Percentiles rank a stretch among this genome's conserved stretches.
Conservation (phyloP, 2,888 invertebrate genomes). For the Aproaerema taeniolella region DNA sequence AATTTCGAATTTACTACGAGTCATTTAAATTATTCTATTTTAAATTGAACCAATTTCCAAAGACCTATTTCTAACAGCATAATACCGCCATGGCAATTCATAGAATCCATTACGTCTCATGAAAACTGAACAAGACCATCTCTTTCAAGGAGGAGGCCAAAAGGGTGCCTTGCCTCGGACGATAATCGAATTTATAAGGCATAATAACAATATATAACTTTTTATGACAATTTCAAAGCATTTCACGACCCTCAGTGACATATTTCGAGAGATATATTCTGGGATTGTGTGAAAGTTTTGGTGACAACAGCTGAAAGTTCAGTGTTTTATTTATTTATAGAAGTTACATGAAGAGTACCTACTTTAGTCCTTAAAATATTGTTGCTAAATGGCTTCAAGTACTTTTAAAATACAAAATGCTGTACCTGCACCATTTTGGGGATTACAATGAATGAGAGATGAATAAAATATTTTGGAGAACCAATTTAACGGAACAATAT, state of each 20-base stretch:
- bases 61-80: too few relatives aligned
- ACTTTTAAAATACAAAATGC: too few relatives aligned
- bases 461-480: not conserved
- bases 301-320: not conserved
- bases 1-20: too few relatives aligned
- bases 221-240: constrained; percentile 41
- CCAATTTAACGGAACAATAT: not conserved
- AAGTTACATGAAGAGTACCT: not conserved
- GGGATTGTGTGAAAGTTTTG: not conserved
- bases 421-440: not conserved
- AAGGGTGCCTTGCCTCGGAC: constrained; percentile 11
- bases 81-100: too few relatives aligned
- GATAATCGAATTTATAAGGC: constrained; percentile 33
- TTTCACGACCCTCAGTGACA: constrained; percentile 28
- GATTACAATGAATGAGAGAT: not conserved
- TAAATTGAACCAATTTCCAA: too few relatives aligned
- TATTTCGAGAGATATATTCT: constrained; percentile 25
- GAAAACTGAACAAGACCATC: constrained; percentile 1
- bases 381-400: too few relatives aligned
- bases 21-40: too few relatives aligned
- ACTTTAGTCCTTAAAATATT: too few relatives aligned
- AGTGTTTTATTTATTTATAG: not conserved
- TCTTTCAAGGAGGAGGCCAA: not conserved
- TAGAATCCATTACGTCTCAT: too few relatives aligned
- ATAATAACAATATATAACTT: constrained; percentile 41